Conservation (phyloP, 2,888 invertebrate species). For the Drosophila yooni region DNA sequence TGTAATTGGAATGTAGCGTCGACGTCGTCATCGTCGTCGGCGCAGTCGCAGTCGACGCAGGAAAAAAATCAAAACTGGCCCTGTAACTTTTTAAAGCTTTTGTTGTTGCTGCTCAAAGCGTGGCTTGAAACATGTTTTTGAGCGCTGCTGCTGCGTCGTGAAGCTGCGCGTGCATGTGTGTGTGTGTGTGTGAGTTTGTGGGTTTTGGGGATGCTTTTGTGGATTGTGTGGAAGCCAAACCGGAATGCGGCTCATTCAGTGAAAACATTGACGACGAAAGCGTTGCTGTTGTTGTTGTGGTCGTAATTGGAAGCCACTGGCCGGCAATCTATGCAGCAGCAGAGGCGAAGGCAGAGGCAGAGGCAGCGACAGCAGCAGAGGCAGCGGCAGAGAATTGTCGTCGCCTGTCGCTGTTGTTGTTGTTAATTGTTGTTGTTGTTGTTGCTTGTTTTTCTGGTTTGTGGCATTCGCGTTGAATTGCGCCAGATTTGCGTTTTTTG, state of each 20-base stretch:
- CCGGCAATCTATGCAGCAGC: slow-evolving; percentile 73
- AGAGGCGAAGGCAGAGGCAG: neutral
- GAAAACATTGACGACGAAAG: slow-evolving; percentile 62
- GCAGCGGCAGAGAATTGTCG: slow-evolving; percentile 29
- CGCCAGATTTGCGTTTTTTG: slow-evolving; percentile 78
- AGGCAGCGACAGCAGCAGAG: slow-evolving; percentile 7
- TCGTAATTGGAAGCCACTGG: slow-evolving; percentile 70
- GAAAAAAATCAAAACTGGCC: slow-evolving; percentile 51
- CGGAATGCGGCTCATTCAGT: slow-evolving; percentile 81
- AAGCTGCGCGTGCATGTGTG: slow-evolving; percentile 34
- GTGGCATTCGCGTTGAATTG: slow-evolving; percentile 77
- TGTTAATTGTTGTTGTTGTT: slow-evolving; percentile 37
- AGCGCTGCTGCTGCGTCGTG: slow-evolving; percentile 27
- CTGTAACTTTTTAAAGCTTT: slow-evolving; percentile 68
- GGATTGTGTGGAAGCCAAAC: slow-evolving; percentile 69
- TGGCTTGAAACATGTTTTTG: slow-evolving; percentile 69
- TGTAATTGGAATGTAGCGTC: slow-evolving; percentile 66
- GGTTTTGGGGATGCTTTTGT: slow-evolving; percentile 79
- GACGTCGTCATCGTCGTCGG: slow-evolving; percentile 47
- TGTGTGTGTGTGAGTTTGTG: slow-evolving; percentile 46
- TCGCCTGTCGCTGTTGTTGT: slow-evolving; percentile 7
- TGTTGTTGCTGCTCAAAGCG: slow-evolving; percentile 43
- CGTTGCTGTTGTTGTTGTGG: slow-evolving; percentile 37
- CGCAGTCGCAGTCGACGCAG: slow-evolving; percentile 53
- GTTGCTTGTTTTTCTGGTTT: slow-evolving; percentile 77